phyloP scores from a whole-genome alignment of 37 sponge, comb jelly and placozoan genomes.

The Hexactinellida sp. region DNA sequence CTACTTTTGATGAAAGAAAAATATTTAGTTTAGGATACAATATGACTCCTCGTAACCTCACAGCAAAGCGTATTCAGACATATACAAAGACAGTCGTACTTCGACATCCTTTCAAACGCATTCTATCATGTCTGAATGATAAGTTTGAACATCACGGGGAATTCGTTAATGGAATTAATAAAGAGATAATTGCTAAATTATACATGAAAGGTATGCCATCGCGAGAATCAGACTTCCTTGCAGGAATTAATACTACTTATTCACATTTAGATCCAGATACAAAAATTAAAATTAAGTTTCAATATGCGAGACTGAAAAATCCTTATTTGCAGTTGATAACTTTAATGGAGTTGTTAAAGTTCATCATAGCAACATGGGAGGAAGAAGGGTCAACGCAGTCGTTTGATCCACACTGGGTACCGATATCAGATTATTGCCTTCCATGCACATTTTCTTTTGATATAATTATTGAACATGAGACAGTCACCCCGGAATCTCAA shows the following conservation, averaged over 20 bases:
- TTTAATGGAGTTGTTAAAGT: not conserved
- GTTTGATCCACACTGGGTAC: not conserved
- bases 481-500: not conserved
- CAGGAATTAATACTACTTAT: not conserved
- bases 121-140: not conserved
- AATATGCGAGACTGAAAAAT: not conserved
- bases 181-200: not conserved
- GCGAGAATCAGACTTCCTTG: not conserved
- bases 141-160: not conserved
- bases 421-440: not conserved
- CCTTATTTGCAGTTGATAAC: not conserved
- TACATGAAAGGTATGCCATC: not conserved
- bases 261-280: not conserved
- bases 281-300: not conserved
- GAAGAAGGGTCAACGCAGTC: not conserved
- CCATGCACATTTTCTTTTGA: not conserved
- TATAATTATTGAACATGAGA: not conserved
- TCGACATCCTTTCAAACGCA: not conserved
- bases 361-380: not conserved
- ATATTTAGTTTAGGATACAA: not conserved
- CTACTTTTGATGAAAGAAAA: not conserved
- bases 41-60: not conserved
- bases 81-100: not conserved
- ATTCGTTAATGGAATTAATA: not conserved
- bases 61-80: not conserved